These are phyloP conservation scores for Tiphia femorata DNA, from an alignment of 2,888 invertebrate genomes.

Conservation along the genomic window DNA sequence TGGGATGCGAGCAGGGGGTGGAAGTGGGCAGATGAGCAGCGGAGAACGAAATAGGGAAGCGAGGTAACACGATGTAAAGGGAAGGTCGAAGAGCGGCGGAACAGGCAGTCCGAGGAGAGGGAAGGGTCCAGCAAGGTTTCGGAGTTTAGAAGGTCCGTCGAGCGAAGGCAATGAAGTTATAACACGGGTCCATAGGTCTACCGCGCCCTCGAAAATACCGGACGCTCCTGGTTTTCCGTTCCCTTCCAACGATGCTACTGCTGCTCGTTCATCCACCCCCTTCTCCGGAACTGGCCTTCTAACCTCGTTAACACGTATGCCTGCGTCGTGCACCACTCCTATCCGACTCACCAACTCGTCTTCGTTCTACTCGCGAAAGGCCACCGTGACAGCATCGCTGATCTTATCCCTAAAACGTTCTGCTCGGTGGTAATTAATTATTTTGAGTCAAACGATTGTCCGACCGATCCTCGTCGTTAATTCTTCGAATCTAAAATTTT, in stretches of 20 bases:
- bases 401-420: slow-evolving; percentile 52
- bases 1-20: no score
- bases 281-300: slow-evolving; percentile 37
- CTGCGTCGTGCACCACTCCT: no score
- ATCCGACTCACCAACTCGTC: no score
- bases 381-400: slow-evolving; percentile 40
- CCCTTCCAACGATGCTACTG: neutral
- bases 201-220: slow-evolving; percentile 17
- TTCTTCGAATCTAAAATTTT: no score
- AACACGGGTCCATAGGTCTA: slow-evolving; percentile 39
- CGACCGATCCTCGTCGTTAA: no score
- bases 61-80: neutral
- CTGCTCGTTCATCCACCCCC: slow-evolving; percentile 26
- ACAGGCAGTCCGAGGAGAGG: no score
- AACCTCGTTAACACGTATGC: slow-evolving; percentile 47
- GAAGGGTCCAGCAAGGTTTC: slow-evolving; percentile 26
- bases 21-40: neutral
- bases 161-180: slow-evolving; percentile 43
- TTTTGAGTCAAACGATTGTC: slow-evolving; percentile 42
- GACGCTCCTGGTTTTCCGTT: neutral
- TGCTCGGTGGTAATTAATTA: slow-evolving; percentile 54
- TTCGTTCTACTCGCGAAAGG: no score
- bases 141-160: slow-evolving; percentile 25
- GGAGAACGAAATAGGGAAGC: slow-evolving; percentile 1
- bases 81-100: slow-evolving; percentile 8